Evolutionary conservation across 1,140 invertebrate species (phyloP).

Genomic region (Cotesia vestalis): DNA sequence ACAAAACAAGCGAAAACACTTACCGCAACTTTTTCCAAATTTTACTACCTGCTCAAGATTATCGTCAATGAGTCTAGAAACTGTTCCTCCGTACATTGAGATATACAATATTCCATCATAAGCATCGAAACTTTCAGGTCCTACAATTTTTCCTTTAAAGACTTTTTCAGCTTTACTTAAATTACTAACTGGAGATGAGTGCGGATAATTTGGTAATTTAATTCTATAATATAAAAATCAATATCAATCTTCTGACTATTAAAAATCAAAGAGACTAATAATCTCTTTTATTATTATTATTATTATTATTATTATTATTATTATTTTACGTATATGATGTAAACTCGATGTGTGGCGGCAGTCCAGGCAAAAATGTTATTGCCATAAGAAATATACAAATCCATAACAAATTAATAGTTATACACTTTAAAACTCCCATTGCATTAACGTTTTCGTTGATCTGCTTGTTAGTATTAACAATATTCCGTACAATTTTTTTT

Average conservation of each 20-base stretch:
- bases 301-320: background rate
- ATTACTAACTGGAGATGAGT: conserved; percentile 66
- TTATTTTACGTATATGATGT: conserved; percentile 63
- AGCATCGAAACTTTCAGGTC: conserved; percentile 77
- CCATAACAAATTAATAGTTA: conserved; percentile 56
- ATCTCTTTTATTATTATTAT: background rate
- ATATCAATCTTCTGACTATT: no score
- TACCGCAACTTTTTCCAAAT: conserved; percentile 81
- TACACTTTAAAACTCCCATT: conserved; percentile 58
- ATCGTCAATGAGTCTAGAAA: conserved; percentile 74
- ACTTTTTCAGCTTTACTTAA: conserved; percentile 73
- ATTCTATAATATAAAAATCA: no score
- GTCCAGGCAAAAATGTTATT: conserved; percentile 68
- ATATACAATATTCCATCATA: conserved; percentile 76
- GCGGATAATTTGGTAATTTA: conserved; percentile 66
- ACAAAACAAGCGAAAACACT: conserved; percentile 47
- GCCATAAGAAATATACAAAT: conserved; percentile 52
- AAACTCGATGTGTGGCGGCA: conserved; percentile 67
- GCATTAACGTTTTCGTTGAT: background rate
- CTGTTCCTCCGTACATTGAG: conserved; percentile 73
- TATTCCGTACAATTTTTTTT: no score
- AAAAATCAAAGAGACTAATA: background rate
- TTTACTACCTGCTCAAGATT: conserved; percentile 71
- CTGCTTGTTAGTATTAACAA: no score
- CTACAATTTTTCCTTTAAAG: conserved; percentile 71